A percentile compares a stretch with the other conserved stretches of the same genome.
These are phyloP conservation scores for Magallana gigas DNA, from an alignment of 1,140 invertebrate species.

Conservation along the genomic window DNA sequence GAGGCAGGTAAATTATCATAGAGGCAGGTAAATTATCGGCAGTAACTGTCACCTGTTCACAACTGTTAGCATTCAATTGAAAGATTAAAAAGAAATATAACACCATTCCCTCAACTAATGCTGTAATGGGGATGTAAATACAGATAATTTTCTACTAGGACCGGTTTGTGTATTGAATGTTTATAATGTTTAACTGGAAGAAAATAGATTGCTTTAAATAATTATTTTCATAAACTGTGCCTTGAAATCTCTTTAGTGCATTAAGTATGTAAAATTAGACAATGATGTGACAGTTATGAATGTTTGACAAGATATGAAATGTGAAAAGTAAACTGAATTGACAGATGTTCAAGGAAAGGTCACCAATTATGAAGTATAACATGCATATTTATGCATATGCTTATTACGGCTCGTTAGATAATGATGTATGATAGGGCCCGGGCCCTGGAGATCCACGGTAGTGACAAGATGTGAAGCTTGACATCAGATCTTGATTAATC, in stretches of 20 bases:
- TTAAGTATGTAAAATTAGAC: no score
- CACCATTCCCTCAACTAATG: background rate
- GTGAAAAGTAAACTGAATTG: background rate
- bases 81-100: background rate
- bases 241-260: no score
- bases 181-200: no score
- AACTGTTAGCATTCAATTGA: background rate
- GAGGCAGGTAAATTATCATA: no score
- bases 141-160: no score
- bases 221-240: no score
- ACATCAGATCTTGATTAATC: background rate
- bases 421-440: background rate
- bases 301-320: slow-evolving; percentile 5
- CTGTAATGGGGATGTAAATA: no score
- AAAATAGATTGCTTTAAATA: no score
- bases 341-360: background rate
- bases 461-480: background rate
- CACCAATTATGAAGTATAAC: slow-evolving; percentile 9
- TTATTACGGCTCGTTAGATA: slow-evolving; percentile 8
- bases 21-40: background rate
- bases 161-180: no score
- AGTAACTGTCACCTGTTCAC: background rate
- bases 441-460: background rate
- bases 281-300: background rate
- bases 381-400: slow-evolving; percentile 9